Percentiles rank a stretch among this genome's conserved stretches.
Evolutionary conservation across 2,888 invertebrate species (phyloP).

Genomic region (Epirrita christyi): DNA sequence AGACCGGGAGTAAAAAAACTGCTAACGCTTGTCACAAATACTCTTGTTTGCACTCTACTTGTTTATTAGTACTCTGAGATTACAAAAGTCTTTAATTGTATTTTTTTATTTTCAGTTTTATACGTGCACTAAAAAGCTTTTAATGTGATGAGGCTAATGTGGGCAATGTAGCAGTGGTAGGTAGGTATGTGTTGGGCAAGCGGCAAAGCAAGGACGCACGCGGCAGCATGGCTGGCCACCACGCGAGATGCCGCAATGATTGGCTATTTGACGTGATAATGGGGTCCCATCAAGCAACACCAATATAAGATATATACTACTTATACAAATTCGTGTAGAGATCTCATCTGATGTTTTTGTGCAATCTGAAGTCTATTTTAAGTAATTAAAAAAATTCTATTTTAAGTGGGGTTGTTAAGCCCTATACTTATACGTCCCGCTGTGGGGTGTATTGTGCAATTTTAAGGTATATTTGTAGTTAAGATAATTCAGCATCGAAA

Average conservation of each 20-base stretch:
- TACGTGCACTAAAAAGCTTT: slow-evolving; percentile 66
- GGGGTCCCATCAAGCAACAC: not conserved
- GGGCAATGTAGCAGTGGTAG: slow-evolving; percentile 2
- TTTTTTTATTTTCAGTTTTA: slow-evolving; percentile 63
- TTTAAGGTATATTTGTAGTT: too few relatives aligned
- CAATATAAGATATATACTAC: too few relatives aligned
- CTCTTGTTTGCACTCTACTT: slow-evolving; percentile 18
- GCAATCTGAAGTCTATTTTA: too few relatives aligned
- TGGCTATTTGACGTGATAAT: slow-evolving; percentile 21
- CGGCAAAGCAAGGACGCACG: slow-evolving; percentile 77
- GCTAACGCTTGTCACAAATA: slow-evolving; percentile 4
- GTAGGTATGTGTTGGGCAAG: slow-evolving; percentile 66
- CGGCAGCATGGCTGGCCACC: slow-evolving; percentile 36
- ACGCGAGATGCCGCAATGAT: slow-evolving; percentile 51
- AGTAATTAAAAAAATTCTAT: not conserved
- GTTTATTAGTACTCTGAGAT: slow-evolving; percentile 40
- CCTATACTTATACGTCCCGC: too few relatives aligned
- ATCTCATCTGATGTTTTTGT: too few relatives aligned
- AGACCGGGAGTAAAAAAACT: not conserved
- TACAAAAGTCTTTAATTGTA: slow-evolving; percentile 66
- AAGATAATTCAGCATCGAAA: not conserved
- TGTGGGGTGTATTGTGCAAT: too few relatives aligned
- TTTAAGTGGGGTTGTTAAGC: too few relatives aligned
- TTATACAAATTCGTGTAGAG: too few relatives aligned
- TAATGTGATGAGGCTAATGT: slow-evolving; percentile 59